phyloP scores from a whole-genome alignment of 2,888 invertebrate species.

The Drosophila ezoana region DNA sequence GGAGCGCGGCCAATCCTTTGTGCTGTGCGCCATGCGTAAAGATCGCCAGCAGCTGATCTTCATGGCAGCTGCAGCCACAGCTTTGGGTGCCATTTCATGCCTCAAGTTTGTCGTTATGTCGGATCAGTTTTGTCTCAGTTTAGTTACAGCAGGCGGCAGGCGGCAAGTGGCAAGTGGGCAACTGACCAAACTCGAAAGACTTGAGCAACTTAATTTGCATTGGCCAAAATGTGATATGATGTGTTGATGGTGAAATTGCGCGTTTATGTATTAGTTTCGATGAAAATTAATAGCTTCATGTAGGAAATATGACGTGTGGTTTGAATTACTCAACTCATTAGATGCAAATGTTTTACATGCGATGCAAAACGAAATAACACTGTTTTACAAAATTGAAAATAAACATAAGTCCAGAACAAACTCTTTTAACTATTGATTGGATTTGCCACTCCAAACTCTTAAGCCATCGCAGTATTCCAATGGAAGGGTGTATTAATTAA shows the following conservation, averaged over 20 bases:
- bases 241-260: constrained; percentile 55
- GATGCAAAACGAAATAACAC: background rate
- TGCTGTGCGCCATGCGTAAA: constrained; percentile 52
- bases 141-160: constrained; percentile 35
- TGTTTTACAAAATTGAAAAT: background rate
- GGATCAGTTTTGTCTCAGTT: constrained; percentile 70
- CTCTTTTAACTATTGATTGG: no score
- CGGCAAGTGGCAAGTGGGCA: constrained; percentile 8
- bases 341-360: constrained; percentile 39
- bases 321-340: constrained; percentile 47
- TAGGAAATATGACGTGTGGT: constrained; percentile 39
- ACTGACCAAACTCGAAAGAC: constrained; percentile 66
- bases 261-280: constrained; percentile 41
- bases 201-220: constrained; percentile 74
- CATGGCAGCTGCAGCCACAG: constrained; percentile 14
- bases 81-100: constrained; percentile 39
- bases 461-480: no score
- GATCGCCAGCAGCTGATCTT: constrained; percentile 56
- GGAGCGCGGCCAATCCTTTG: constrained; percentile 46
- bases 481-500: no score
- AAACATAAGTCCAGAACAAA: no score
- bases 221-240: constrained; percentile 35
- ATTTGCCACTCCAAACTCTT: no score
- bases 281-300: constrained; percentile 33
- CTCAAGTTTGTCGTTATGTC: constrained; percentile 60